These are phyloP conservation scores for Drosophila imparisetae DNA, from an alignment of 2,888 invertebrate genomes.

Conservation along the genomic window DNA sequence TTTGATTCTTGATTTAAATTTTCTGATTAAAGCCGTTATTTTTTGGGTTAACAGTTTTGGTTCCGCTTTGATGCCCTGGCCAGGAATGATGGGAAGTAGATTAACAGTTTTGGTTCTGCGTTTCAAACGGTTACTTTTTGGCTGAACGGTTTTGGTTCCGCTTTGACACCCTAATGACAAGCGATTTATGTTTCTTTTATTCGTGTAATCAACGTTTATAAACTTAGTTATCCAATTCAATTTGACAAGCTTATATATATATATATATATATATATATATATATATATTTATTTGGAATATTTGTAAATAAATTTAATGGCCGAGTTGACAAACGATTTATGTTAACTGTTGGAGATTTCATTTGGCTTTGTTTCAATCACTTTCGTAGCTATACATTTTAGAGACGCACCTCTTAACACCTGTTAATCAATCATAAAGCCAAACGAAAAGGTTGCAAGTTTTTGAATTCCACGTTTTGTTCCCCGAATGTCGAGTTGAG, in stretches of 20 bases:
- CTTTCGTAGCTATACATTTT: neutral
- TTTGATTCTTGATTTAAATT: neutral
- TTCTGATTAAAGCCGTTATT: neutral
- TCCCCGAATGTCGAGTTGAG: neutral
- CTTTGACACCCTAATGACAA: neutral
- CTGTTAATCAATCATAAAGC: neutral
- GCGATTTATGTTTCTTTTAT: neutral
- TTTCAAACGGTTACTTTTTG: neutral
- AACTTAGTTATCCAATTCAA: neutral
- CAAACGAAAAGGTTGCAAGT: neutral
- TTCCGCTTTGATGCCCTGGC: neutral
- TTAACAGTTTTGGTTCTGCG: neutral
- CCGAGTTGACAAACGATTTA: neutral
- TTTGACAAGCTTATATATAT: neutral
- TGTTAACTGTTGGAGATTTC: neutral
- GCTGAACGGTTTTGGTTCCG: neutral
- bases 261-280: neutral
- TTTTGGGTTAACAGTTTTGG: neutral
- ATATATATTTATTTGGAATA: no score
- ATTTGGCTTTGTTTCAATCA: neutral
- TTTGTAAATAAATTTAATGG: neutral
- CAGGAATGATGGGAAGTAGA: neutral
- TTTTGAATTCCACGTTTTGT: neutral
- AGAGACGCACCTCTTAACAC: neutral
- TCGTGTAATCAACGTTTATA: neutral